Base-by-base conservation (phyloP, 2,797 vertebrate species). In the Micrastur ruficollis region DNA sequence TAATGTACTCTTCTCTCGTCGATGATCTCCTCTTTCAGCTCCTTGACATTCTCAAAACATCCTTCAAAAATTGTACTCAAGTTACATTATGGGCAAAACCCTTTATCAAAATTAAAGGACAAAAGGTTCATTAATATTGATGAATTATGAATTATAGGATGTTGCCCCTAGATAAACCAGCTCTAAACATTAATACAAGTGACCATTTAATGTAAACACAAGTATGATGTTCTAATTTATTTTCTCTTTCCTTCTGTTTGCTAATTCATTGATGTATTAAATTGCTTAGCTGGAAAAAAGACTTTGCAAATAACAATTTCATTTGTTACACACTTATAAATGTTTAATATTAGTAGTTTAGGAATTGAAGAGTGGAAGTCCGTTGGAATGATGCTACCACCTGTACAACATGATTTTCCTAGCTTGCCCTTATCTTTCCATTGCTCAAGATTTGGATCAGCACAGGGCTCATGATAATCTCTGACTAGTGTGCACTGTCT, bases 301-400 rank as follows among this genome's bases (percentile, higher is more conserved):
- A 27, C 67, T 94, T 86, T 85, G 87, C 76, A 97, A 96, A 96
- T 95, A 97, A 70, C 76, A 74, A 84, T 93, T 95, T 95, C 68
- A 81, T 88, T 96, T 95, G 59, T 85, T 59, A 73, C 63, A 84
- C 38, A 40, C 40, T 75, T 85, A 86, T 47, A 92, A 90, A 91
- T 82, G 53, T 86, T 95, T 95, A 95, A 94, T 92, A 86, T 59
- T 81, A 82, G 84, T 91, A 75, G 36, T 79, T 87, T 36, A 95
- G 53, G 46, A 87, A 59, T 36, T 56, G 26, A 85, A 65, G 58
- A 56, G 3, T 34, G 12, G 25, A 65, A n/a, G 6, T 86, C 62
- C 73, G 22, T 75, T 90, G 87, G 38, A 93, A 90, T 66, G 31
- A 68, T 86, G 42, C 7, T 58, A 50, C 22, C 46, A 56, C 32